Evolutionary conservation across 2,797 vertebrate species (phyloP).

Genomic region (Mergus octosetaceus): DNA sequence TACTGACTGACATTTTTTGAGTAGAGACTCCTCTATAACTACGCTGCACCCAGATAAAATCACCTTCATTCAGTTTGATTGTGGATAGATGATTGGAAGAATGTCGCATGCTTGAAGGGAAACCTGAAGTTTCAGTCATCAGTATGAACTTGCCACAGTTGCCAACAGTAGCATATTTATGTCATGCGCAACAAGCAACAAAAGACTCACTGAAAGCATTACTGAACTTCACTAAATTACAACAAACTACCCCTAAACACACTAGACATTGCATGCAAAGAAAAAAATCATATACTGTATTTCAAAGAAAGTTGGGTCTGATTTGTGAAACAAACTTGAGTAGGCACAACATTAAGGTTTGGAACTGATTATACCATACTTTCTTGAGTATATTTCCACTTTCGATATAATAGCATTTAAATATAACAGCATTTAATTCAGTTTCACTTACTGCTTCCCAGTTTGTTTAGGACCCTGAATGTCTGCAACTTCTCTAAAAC

Average conservation of each 20-base stretch:
- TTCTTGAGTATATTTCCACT: background rate
- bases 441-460: background rate
- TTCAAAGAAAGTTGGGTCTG: background rate
- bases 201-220: background rate
- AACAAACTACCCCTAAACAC: background rate
- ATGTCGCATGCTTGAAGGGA: background rate
- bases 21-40: background rate
- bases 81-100: background rate
- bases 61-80: background rate
- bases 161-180: background rate
- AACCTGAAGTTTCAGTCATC: constrained; percentile 14
- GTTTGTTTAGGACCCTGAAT: background rate
- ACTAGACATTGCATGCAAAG: background rate
- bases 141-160: constrained; percentile 5
- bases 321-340: background rate
- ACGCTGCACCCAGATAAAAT: background rate
- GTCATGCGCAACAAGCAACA: background rate
- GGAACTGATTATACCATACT: background rate
- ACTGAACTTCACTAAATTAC: background rate
- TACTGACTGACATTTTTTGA: background rate
- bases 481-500: background rate
- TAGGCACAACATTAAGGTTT: background rate
- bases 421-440: background rate
- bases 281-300: background rate
- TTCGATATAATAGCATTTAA: background rate